These are phyloP conservation scores for Sclerurus mexicanus DNA, from an alignment of 2,113 vertebrate species.

Conservation along the genomic window DNA sequence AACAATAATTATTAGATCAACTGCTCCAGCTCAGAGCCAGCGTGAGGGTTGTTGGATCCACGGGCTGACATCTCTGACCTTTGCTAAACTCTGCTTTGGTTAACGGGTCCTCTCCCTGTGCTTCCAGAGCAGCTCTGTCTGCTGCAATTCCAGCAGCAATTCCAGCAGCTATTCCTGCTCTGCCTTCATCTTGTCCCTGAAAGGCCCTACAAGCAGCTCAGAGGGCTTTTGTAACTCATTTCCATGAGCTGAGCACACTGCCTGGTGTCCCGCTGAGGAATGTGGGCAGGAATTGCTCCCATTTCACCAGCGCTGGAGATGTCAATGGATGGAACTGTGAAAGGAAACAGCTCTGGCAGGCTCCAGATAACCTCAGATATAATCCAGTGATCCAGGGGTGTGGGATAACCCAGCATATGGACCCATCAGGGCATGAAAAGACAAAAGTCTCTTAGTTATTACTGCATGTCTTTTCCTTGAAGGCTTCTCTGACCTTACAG, in stretches of 20 bases:
- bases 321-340: accelerated
- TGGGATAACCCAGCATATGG: background rate
- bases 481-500: background rate
- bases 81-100: background rate
- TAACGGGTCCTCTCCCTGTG: background rate
- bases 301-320: background rate
- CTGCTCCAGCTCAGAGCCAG: background rate
- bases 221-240: background rate
- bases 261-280: accelerated
- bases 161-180: background rate
- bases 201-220: background rate
- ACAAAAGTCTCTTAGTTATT: background rate
- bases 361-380: background rate
- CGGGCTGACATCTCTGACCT: background rate
- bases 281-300: background rate
- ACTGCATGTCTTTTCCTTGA: background rate
- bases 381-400: background rate
- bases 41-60: background rate
- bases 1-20: background rate
- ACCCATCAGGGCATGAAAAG: background rate
- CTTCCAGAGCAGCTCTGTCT: background rate
- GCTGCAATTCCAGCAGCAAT: background rate
- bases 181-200: background rate
- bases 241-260: background rate
- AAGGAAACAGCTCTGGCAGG: background rate